Evolutionary conservation across 2,113 vertebrate species (phyloP).

Genomic region (Origma solitaria): DNA sequence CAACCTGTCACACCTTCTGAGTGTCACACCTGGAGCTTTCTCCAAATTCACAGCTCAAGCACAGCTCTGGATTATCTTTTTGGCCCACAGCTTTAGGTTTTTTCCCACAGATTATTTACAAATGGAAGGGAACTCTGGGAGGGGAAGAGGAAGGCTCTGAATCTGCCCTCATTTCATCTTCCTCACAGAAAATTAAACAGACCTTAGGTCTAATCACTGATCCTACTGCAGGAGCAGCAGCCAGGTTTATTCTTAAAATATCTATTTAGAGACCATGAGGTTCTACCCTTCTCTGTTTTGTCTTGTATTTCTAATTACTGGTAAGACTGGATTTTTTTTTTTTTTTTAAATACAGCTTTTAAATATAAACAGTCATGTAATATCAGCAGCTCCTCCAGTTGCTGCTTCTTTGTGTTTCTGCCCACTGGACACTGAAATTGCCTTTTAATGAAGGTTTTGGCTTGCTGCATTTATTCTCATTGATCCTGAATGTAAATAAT

Average conservation of each 20-base stretch:
- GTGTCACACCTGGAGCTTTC: neutral
- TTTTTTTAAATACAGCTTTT: neutral
- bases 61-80: neutral
- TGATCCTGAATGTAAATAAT: constrained; percentile 37
- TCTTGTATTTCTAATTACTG: neutral
- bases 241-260: neutral
- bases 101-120: neutral
- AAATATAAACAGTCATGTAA: neutral
- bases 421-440: neutral
- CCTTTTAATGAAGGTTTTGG: constrained; percentile 8
- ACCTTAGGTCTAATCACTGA: neutral
- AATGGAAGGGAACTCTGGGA: neutral
- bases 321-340: neutral
- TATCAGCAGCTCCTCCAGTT: neutral
- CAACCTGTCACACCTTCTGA: neutral
- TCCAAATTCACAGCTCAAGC: neutral
- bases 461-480: neutral
- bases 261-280: neutral
- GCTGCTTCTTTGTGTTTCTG: constrained; percentile 3
- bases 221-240: neutral
- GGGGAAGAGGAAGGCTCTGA: neutral
- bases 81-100: neutral
- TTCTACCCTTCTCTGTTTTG: neutral
- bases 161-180: neutral
- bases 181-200: neutral